phyloP scores from a whole-genome alignment of 2,113 vertebrate species.

The Meriones unguiculatus region DNA sequence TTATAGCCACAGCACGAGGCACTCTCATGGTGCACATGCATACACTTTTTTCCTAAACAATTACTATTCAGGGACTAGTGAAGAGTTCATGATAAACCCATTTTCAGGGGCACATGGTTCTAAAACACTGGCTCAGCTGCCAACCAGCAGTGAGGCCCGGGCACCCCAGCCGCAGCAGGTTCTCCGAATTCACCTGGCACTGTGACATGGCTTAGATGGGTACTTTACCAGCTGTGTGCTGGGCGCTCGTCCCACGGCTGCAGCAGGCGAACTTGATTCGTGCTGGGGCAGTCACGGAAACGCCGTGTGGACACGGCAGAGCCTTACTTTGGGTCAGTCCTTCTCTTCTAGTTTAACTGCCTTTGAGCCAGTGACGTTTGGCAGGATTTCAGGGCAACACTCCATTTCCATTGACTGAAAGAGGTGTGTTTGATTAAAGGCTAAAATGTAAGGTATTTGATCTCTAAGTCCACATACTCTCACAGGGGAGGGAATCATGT shows the following conservation, averaged over 20 bases:
- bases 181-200: fast-evolving
- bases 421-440: constrained; percentile 16
- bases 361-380: constrained; percentile 43
- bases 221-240: fast-evolving
- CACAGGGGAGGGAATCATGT: background rate
- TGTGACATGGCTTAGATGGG: background rate
- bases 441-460: background rate
- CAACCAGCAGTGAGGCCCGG: background rate
- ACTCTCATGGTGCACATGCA: background rate
- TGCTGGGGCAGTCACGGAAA: constrained; percentile 22
- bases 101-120: background rate
- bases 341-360: constrained; percentile 11
- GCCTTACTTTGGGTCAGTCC: background rate
- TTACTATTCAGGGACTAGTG: background rate
- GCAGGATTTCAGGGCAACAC: background rate
- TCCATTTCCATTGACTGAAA: background rate
- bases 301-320: constrained; percentile 5
- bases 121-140: background rate
- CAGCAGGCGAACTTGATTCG: background rate
- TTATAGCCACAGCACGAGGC: background rate
- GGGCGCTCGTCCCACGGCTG: background rate
- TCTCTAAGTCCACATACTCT: background rate
- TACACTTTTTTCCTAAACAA: too few relatives aligned
- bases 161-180: background rate
- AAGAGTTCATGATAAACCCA: background rate